A percentile compares a stretch with the other conserved stretches of the same genome.
Conservation (phyloP, 2,113 vertebrate genomes). For the Garra rufa region DNA sequence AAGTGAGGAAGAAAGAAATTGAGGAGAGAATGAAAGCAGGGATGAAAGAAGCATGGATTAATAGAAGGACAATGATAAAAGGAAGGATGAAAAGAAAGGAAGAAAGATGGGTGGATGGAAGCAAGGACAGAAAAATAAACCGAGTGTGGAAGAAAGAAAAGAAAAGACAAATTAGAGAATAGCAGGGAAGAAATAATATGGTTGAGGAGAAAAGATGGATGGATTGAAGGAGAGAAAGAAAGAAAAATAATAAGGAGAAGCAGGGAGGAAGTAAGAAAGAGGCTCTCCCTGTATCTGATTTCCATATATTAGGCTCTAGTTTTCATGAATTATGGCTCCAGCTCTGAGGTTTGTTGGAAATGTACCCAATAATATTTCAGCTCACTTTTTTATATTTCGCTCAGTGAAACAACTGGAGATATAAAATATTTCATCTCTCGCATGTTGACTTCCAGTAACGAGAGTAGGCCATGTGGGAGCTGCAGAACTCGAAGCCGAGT, state of each 20-base stretch:
- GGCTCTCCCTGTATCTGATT: not conserved
- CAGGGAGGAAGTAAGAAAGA: not conserved
- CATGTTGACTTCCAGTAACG: constrained; percentile 10
- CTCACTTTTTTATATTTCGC: not conserved
- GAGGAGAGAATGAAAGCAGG: too few relatives aligned
- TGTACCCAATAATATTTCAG: not conserved
- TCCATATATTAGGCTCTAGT: constrained; percentile 3
- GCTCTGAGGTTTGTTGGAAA: constrained; percentile 1
- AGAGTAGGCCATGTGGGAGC: constrained; percentile 18
- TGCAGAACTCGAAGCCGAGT: not conserved
- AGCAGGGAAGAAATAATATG: too few relatives aligned
- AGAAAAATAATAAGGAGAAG: not conserved
- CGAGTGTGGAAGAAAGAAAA: too few relatives aligned
- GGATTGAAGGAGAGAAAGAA: not conserved
- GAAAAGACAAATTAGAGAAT: too few relatives aligned
- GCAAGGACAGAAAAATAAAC: not conserved
- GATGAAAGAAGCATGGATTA: too few relatives aligned
- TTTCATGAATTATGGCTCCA: not conserved
- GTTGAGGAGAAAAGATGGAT: not conserved
- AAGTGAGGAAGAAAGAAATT: too few relatives aligned
- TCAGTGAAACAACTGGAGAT: not conserved
- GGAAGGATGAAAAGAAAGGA: not conserved
- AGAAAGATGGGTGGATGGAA: not conserved
- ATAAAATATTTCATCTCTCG: constrained; percentile 28
- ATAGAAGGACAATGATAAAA: not conserved